A percentile compares a stretch with the other conserved stretches of the same genome.
Conservation (phyloP, 1,140 invertebrate species). For the Ips nitidus region DNA sequence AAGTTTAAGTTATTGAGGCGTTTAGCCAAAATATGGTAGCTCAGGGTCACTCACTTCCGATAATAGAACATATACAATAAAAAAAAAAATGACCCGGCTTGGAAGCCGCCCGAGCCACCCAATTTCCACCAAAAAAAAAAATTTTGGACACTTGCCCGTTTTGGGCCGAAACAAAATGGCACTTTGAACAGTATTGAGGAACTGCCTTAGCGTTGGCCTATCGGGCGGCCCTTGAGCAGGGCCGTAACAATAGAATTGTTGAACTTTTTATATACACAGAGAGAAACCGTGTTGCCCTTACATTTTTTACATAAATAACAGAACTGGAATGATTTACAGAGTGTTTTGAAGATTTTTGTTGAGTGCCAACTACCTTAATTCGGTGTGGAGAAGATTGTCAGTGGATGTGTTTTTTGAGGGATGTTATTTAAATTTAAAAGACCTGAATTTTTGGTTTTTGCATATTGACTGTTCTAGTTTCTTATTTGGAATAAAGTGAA, state of each 20-base stretch:
- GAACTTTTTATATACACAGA: conserved; percentile 2
- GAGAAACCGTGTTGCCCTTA: conserved; percentile 9
- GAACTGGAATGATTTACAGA: conserved; percentile 45
- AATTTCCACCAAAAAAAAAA: too few species aligned
- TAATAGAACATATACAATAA: conserved; percentile 47
- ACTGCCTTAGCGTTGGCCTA: conserved; percentile 8
- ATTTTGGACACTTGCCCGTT: too few species aligned
- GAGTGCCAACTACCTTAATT: conserved; percentile 49
- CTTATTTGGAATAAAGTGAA: too few species aligned
- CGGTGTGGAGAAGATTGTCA: conserved; percentile 7
- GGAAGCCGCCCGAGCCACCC: too few species aligned
- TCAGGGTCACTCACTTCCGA: conserved; percentile 54
- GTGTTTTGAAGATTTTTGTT: conserved; percentile 41
- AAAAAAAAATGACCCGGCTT: not conserved
- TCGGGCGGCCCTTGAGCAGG: not conserved
- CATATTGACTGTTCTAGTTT: too few species aligned
- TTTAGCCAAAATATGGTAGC: conserved; percentile 45
- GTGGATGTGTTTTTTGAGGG: conserved; percentile 17
- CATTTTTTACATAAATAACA: conserved; percentile 1
- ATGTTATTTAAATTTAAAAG: conserved; percentile 38
- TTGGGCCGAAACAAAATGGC: too few species aligned
- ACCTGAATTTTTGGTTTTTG: too few species aligned
- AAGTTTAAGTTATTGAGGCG: not conserved
- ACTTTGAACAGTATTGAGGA: not conserved
- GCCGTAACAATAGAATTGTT: conserved; percentile 29